Evolutionary conservation across 2,113 vertebrate species (phyloP).

Genomic region (Taxidea taxus): DNA sequence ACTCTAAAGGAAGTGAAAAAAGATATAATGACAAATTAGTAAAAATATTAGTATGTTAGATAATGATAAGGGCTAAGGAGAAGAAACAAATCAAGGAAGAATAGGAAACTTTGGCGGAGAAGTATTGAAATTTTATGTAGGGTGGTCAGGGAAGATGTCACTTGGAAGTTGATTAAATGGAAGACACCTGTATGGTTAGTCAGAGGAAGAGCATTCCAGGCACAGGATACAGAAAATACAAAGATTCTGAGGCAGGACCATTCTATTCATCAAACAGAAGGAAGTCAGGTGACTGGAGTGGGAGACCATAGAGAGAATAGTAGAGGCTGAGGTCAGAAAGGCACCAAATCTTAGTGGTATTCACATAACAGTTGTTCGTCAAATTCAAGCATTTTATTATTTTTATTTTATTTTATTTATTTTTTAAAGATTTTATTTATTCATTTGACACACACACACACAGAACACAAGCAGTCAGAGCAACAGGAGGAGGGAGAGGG

Average conservation of each 20-base stretch:
- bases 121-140: neutral
- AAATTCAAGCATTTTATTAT: neutral
- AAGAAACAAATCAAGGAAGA: neutral
- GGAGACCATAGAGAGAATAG: neutral
- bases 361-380: neutral
- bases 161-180: neutral
- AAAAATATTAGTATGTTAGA: neutral
- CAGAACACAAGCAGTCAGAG: neutral
- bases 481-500: neutral
- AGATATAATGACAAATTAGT: neutral
- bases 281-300: neutral
- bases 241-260: neutral
- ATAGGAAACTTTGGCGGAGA: neutral
- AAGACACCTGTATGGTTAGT: neutral
- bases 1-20: neutral
- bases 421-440: neutral
- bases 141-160: neutral
- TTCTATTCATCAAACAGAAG: neutral
- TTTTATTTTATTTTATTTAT: neutral
- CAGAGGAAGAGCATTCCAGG: neutral
- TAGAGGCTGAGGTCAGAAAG: neutral
- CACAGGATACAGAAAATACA: neutral
- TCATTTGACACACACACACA: neutral
- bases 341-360: neutral
- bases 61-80: neutral